Base-by-base conservation (phyloP, 2,888 invertebrate genomes). In the Euzetes globulus region DNA sequence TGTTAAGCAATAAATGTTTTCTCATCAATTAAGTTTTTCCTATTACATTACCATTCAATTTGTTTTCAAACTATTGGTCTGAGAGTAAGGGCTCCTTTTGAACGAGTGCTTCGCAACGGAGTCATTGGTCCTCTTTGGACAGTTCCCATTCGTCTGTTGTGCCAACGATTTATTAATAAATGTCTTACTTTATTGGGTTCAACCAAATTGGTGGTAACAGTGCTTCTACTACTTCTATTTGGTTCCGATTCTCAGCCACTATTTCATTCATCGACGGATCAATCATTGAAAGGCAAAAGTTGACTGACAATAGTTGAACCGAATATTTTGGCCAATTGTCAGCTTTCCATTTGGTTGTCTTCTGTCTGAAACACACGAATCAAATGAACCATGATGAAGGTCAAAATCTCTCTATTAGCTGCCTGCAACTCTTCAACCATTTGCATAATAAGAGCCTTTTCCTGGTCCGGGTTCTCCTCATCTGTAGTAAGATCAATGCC, bases 261-360 rank as follows among this genome's bases (percentile, higher is more conserved):
- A 78, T 55, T 25, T 73, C 72, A 29, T 47, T 58, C 19, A 71
- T 71, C 25, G 72, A 22, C 37, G 76, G 76, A 15, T 77, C 89
- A 0, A 86, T 84, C 0, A 88, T 88, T 17, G 91, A 91, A 81
- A n/a, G n/a, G n/a, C n/a, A n/a, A n/a, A n/a, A n/a, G n/a, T n/a
- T 91, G 94, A 0, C 97, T 97, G 27, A 98, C 90, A 72, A 98
- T 87, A 0, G 95, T 96, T 1, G 97, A 97, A 0, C 92, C 97
- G 83, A 98, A 94, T 41, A 97, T 88, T 81, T 90, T 90, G 0
- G 95, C 89, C 79, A 99, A 85, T 84, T 95, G 97, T 78, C 88
- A 88, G 27, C 89, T 85, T 0, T 92, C 91, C 98, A 99, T 99
- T 85, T 92, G 92, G 78, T 93, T 92, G 72, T 90, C 91, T 0